Evolutionary conservation across 1,140 invertebrate genomes (phyloP).

Genomic region (Diachasma alloeum): DNA sequence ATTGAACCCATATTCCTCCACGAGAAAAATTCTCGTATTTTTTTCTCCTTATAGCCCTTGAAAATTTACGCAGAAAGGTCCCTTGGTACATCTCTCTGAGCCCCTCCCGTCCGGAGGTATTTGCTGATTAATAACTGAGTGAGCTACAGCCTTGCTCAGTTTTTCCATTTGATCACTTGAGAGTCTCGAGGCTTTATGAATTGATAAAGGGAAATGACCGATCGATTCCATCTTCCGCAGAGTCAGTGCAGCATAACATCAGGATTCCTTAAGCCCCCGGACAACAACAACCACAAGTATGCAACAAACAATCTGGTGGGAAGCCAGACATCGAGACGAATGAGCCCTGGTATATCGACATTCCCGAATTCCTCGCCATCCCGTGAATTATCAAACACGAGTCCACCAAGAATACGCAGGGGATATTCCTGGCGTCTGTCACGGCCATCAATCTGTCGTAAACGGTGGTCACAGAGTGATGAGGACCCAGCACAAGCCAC

Average conservation of each 20-base stretch:
- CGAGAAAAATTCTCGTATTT: not conserved
- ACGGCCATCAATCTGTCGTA: constrained; percentile 68
- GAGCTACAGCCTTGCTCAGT: not conserved
- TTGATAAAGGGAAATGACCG: not conserved
- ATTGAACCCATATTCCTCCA: no score
- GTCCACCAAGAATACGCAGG: constrained; percentile 68
- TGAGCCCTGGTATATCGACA: constrained; percentile 52
- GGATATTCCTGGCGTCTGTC: constrained; percentile 77
- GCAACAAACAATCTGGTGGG: constrained; percentile 55
- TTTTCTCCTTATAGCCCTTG: not conserved
- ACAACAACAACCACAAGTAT: constrained; percentile 56
- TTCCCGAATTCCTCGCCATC: constrained; percentile 48
- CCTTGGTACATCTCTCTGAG: not conserved
- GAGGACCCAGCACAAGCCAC: constrained; percentile 63
- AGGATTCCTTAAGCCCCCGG: constrained; percentile 56
- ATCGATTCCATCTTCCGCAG: constrained; percentile 39
- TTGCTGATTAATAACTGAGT: not conserved
- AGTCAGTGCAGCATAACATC: constrained; percentile 61
- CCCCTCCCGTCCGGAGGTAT: not conserved
- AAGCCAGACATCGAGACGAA: constrained; percentile 52
- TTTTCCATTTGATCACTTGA: not conserved
- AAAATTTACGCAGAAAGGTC: not conserved
- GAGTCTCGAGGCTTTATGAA: not conserved
- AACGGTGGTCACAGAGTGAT: constrained; percentile 62
- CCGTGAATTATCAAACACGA: constrained; percentile 23